Base-by-base conservation (phyloP, 2,888 invertebrate genomes). In the Melangyna quadrimaculata region DNA sequence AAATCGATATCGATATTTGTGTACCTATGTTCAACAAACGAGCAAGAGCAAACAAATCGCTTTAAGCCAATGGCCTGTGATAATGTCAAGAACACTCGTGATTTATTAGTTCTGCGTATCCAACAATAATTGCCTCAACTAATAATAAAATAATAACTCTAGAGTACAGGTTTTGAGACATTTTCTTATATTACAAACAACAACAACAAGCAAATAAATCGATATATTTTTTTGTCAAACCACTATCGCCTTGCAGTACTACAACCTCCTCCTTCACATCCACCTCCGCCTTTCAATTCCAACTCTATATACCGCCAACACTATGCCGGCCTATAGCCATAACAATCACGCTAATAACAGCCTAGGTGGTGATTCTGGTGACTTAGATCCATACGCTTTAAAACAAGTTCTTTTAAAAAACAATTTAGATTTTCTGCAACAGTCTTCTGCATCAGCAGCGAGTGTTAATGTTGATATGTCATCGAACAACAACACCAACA, bases 301-400 rank as follows among this genome's bases (percentile, higher is more conserved):
- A 32, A 65, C 74, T 32, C 3, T n/a, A n/a, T n/a, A n/a, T 55
- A 27, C 77, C 77, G 69, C 81, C 77, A 80, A 84, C 84, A 80
- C 75, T 72, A 86, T 86, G 86, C 86, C 86, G 77, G 72, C 79
- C 71, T 83, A 87, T 69, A 79, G 69, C 79, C 67, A 79, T 83
- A 87, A 83, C 83, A 87, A 78, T 83, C 75, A 83, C 63, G 45
- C 79, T 79, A 83, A 87, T 79, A 79, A 84, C 84, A 84, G 79
- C 53, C 78, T 82, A 87, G 74, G 71, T 77, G 78, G 75, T 87
- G 75, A 78, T 84, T 82, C 70, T 87, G 81, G 78, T 88, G 88
- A 88, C 86, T 87, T 88, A 84, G 81, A 88, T 88, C 83, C 87
- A 88, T 88, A 88, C 75, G 83, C 88, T 87, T 88, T 88, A 87